A percentile compares a stretch with the other conserved stretches of the same genome.
Evolutionary conservation across 2,113 vertebrate genomes (phyloP).

Genomic region (Emydura subglobosa): DNA sequence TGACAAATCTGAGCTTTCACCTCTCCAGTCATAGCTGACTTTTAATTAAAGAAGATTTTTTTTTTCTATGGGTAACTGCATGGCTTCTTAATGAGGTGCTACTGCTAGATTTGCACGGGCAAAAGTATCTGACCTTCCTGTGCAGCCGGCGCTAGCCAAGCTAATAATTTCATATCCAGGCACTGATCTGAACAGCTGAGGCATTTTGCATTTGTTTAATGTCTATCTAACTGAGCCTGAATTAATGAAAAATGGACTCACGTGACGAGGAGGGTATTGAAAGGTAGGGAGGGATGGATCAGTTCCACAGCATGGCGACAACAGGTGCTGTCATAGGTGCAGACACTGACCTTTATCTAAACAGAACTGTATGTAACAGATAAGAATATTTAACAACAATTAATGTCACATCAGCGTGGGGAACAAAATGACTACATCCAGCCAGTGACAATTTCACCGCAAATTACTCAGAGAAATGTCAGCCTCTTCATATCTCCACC

Average conservation of each 20-base stretch:
- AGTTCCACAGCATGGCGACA: constrained; percentile 44
- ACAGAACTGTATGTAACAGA: constrained; percentile 72
- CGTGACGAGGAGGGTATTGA: not conserved
- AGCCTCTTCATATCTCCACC: constrained; percentile 48
- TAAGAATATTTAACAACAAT: constrained; percentile 80
- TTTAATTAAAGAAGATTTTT: not conserved
- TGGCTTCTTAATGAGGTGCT: not conserved
- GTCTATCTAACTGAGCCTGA: constrained; percentile 37
- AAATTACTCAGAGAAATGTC: constrained; percentile 77
- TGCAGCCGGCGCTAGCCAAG: not conserved
- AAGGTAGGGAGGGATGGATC: constrained; percentile 60
- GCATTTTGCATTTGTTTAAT: constrained; percentile 57
- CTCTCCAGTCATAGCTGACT: not conserved
- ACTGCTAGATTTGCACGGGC: not conserved
- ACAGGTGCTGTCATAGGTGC: constrained; percentile 43
- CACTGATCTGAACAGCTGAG: constrained; percentile 38
- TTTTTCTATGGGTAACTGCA: rapidly evolving
- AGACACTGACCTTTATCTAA: constrained; percentile 71
- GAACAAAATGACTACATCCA: constrained; percentile 56
- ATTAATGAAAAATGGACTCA: constrained; percentile 52
- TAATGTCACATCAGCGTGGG: constrained; percentile 65
- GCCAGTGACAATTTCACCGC: constrained; percentile 54
- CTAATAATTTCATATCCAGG: not conserved
- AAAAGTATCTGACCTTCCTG: not conserved
- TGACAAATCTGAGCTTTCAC: not conserved